Base-by-base conservation (phyloP, 2,888 invertebrate species). In the Augochlorella aurata region DNA sequence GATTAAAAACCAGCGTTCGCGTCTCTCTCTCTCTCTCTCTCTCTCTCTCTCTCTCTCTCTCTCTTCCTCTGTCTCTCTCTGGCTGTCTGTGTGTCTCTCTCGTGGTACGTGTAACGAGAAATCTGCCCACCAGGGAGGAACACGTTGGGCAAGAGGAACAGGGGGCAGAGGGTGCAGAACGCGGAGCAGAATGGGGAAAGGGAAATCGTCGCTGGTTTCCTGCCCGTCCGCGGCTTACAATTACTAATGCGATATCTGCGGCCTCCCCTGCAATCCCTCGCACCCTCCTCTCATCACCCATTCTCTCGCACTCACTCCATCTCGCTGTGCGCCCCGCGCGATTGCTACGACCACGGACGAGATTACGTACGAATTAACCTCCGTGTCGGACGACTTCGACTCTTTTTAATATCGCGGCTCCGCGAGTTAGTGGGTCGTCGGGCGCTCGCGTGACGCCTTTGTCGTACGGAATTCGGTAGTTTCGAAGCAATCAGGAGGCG, bases 1-100 rank as follows among this genome's bases (percentile, higher is more conserved):
- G 72, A 79, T 81, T 81, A 79, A 79, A 79, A 79, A 75, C 78
- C 79, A 79, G 49, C 54, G 50, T 68, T 58, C 70, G 70, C 63
- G 61, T 52, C n/a, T 52, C 52, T 52, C n/a, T 52, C 52, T 52
- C n/a, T n/a, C 52, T 8, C 52, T 52, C 52, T 52, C 52, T 38
- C 16, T 18, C 61, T 63, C 29, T 8, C 61, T 29, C 29, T 61
- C 61, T 29, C 61, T 52, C n/a, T 52, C 52, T 52, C n/a, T 52
- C 52, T 52, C n/a, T n/a, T 24, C 14, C 61, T 61, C 58, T 29
- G 24, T 58, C 58, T 5, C 24, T 24, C 54, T 54, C 54, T 7
- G n/a, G n/a, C 54, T 0, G 21, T 24, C 58, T 7, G 24, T 16
- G 24, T 16, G 14, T 1, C 52, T 8, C 52, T 47, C n/a, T 18